These are phyloP conservation scores for Brenthis daphne DNA, from an alignment of 2,888 invertebrate species.

Conservation along the genomic window DNA sequence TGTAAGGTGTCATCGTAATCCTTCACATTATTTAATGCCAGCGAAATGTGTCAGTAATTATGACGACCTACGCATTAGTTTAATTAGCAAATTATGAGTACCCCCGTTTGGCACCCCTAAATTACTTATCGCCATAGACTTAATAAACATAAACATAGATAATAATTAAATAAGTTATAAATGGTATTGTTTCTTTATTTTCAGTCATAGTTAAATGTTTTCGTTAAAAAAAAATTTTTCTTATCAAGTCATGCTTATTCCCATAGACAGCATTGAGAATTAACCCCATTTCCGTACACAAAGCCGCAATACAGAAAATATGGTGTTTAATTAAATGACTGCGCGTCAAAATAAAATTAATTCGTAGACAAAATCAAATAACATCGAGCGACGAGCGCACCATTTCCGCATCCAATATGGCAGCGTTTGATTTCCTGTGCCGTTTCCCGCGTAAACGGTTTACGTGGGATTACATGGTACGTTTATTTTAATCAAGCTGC, in stretches of 20 bases:
- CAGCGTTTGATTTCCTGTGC: slow-evolving; percentile 76
- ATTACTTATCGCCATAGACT: too few relatives aligned
- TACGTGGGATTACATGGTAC: slow-evolving; percentile 67
- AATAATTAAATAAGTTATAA: too few relatives aligned
- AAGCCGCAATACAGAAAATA: slow-evolving; percentile 32
- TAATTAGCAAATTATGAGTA: too few relatives aligned
- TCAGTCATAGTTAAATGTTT: too few relatives aligned
- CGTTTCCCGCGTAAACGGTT: slow-evolving; percentile 67
- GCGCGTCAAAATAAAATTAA: slow-evolving; percentile 39
- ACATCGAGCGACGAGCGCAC: slow-evolving; percentile 50
- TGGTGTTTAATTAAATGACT: slow-evolving; percentile 40
- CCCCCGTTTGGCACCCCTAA: too few relatives aligned
- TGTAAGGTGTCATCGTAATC: not conserved
- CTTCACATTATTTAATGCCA: not conserved
- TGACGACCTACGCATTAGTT: too few relatives aligned
- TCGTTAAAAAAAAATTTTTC: too few relatives aligned
- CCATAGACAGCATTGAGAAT: too few relatives aligned
- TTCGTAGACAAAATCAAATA: slow-evolving; percentile 47
- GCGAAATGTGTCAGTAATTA: too few relatives aligned
- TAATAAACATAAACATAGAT: too few relatives aligned
- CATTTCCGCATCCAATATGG: slow-evolving; percentile 80
- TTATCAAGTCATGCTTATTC: too few relatives aligned
- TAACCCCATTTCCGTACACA: slow-evolving; percentile 8
- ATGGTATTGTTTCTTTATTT: too few relatives aligned
- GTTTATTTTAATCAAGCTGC: slow-evolving; percentile 58